Evolutionary conservation across 2,113 vertebrate species (phyloP).

Genomic region (Brienomyrus longianalis): DNA sequence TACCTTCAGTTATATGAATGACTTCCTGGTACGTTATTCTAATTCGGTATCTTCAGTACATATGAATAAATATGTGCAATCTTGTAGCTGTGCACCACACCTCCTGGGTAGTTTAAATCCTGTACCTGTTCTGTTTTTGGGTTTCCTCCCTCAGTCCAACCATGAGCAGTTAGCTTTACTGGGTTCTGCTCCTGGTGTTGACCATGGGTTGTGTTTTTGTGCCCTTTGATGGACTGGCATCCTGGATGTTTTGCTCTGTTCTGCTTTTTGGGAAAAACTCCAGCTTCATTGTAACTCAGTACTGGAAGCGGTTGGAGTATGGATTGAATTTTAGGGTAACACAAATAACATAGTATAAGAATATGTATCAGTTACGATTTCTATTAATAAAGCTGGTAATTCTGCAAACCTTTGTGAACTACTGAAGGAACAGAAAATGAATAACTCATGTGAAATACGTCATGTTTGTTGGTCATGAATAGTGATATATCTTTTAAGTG

Average conservation of each 20-base stretch:
- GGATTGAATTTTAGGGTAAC: neutral
- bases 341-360: neutral
- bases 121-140: neutral
- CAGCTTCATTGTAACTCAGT: neutral
- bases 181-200: neutral
- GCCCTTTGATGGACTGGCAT: neutral
- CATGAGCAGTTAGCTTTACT: neutral
- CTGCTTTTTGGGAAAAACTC: neutral
- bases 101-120: neutral
- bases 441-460: neutral
- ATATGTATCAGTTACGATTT: neutral
- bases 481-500: neutral
- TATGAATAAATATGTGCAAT: neutral
- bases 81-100: neutral
- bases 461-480: neutral
- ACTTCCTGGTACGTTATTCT: neutral
- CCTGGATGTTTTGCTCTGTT: neutral
- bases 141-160: neutral
- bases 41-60: neutral
- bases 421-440: neutral
- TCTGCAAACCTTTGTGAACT: neutral
- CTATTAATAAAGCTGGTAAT: neutral
- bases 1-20: neutral
- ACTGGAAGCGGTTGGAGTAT: neutral
- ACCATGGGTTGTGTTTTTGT: neutral